Evolutionary conservation across 2,888 invertebrate genomes (phyloP), one percentile per base, ranked within the genome.

Genomic region (Argyra leucocephala): DNA sequence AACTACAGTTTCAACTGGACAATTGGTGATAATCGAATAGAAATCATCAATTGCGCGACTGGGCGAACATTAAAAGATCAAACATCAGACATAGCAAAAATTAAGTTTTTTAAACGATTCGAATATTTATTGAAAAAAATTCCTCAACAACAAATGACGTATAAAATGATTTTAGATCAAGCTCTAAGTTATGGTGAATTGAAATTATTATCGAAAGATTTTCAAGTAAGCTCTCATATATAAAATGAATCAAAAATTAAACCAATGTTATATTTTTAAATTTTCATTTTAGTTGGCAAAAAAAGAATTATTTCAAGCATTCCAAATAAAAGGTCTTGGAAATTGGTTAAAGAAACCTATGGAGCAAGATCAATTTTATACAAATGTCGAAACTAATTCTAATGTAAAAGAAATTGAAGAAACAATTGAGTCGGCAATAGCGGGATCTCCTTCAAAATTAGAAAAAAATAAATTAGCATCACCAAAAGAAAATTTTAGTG

Each of bases 51-150:
- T n/a, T 48, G 48, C 15, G 15, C 48, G 18, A 48, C 48, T 18
- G 48, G 48, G 18, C 48, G 48, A 48, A 48, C 48, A 15, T 18
- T 48, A 18, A 48, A 48, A 48, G 48, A 48, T 18, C 48, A 48
- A 48, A 48, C 48, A 48, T 48, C 48, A 48, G 48, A 48, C 18
- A 15, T 48, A 48, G 48, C 48, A 12, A 48, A 48, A 48, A 48
- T 48, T 12, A 48, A 48, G 15, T 48, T 48, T 48, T 48, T 48
- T 48, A 48, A 48, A 18, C 48, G 48, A 15, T 48, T 48, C 18
- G 48, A 48, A 48, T 48, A 48, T 48, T 48, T 48, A 48, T 48
- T 48, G 48, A 48, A 48, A 48, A 48, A 48, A 48, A 48, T 48
- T 48, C 48, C 48, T 18, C 48, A 48, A 48, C 12, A n/a, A 48